Conservation (phyloP, 2,888 invertebrate species). For the Lycocerus yunnanus region DNA sequence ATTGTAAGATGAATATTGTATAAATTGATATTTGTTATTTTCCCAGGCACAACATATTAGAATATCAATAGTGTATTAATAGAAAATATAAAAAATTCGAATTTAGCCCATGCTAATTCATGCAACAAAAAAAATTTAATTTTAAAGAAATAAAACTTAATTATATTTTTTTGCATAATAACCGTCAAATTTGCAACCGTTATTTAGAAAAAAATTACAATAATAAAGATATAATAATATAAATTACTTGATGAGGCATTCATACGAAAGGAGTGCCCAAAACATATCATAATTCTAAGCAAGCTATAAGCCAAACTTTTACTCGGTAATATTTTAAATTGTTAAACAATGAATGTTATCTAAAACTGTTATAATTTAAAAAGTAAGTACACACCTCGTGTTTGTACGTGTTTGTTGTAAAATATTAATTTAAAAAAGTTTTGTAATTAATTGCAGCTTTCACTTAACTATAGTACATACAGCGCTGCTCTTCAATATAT, state of each 20-base stretch:
- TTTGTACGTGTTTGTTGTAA: background rate
- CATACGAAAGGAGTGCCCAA: background rate
- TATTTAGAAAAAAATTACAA: background rate
- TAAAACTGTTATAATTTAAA: background rate
- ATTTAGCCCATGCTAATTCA: background rate
- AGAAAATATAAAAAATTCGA: background rate
- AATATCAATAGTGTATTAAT: background rate
- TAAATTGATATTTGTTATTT: background rate
- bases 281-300: background rate
- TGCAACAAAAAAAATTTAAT: background rate
- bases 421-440: background rate
- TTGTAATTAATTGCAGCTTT: background rate
- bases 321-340: background rate
- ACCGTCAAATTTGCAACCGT: background rate
- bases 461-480: background rate
- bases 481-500: background rate
- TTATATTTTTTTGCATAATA: background rate
- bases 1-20: background rate
- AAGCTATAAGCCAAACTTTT: background rate
- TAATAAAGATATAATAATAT: background rate
- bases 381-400: background rate
- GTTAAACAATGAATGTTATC: background rate
- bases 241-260: background rate
- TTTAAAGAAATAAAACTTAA: background rate
- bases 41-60: background rate